phyloP scores from a whole-genome alignment of 2,113 vertebrate species.

The Arizona elegans region DNA sequence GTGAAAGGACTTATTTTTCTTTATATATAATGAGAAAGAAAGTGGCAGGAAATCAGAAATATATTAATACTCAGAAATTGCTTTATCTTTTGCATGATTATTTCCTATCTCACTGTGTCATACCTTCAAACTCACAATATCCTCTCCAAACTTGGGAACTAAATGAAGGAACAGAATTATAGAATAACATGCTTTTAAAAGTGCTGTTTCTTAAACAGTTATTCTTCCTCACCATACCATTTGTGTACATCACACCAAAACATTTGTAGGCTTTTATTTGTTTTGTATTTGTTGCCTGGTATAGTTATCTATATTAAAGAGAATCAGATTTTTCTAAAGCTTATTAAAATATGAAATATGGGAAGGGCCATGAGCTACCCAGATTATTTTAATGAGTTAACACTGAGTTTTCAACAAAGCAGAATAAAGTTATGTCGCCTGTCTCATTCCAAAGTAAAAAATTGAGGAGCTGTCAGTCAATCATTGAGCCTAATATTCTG shows the following conservation, averaged over 20 bases:
- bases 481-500: background rate
- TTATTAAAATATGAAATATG: background rate
- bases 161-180: background rate
- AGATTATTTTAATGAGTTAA: background rate
- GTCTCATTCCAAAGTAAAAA: background rate
- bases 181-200: background rate
- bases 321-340: background rate
- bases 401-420: background rate
- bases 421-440: background rate
- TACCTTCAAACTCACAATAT: background rate
- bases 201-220: background rate
- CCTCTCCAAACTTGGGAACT: background rate
- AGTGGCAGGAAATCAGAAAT: background rate
- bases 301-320: background rate
- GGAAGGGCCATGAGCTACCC: background rate
- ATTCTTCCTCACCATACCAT: background rate
- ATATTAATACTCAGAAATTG: background rate
- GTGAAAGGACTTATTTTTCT: background rate
- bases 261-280: background rate
- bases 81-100: background rate
- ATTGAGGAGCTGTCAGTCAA: background rate
- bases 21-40: background rate
- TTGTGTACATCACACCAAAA: no score
- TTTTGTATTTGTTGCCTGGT: background rate
- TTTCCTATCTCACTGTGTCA: background rate